Percentiles rank a stretch among this genome's conserved stretches.
Conservation (phyloP, 1,140 invertebrate species). For the Musca domestica region DNA sequence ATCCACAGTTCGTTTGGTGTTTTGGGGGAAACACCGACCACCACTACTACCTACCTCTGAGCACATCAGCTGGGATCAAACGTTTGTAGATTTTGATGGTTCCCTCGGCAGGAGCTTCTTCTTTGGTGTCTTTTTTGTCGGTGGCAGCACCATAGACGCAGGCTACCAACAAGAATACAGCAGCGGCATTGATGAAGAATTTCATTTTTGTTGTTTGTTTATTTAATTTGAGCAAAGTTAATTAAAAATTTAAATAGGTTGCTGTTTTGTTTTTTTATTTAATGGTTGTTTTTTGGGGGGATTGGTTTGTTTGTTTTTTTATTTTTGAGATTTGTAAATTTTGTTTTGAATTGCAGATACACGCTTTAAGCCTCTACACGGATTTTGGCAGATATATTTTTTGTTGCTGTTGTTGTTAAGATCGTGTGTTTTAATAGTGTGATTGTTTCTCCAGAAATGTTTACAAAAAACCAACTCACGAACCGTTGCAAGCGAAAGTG, state of each 20-base stretch:
- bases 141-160: conserved; percentile 20
- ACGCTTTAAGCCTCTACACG: not conserved
- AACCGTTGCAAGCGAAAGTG: conserved; percentile 26
- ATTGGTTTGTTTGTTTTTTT: not conserved
- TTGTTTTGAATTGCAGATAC: conserved; percentile 15
- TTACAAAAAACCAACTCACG: conserved; percentile 10
- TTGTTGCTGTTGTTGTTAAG: no score
- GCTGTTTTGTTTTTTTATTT: not conserved
- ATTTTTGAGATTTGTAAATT: conserved; percentile 1
- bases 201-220: conserved; percentile 22
- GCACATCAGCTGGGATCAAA: conserved; percentile 79
- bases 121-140: conserved; percentile 1
- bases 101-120: conserved; percentile 36
- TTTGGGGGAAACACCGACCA: no score
- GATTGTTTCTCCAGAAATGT: conserved; percentile 4
- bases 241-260: not conserved
- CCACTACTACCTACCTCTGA: conserved; percentile 65
- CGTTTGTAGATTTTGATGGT: conserved; percentile 71
- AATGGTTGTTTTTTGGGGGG: no score
- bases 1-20: no score
- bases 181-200: conserved; percentile 6
- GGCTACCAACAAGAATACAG: conserved; percentile 20
- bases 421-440: conserved; percentile 1
- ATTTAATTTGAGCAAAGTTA: not conserved
- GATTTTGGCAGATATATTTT: not conserved